Evolutionary conservation across 2,797 vertebrate genomes (phyloP).

Genomic region (Chloroceryle amazona): DNA sequence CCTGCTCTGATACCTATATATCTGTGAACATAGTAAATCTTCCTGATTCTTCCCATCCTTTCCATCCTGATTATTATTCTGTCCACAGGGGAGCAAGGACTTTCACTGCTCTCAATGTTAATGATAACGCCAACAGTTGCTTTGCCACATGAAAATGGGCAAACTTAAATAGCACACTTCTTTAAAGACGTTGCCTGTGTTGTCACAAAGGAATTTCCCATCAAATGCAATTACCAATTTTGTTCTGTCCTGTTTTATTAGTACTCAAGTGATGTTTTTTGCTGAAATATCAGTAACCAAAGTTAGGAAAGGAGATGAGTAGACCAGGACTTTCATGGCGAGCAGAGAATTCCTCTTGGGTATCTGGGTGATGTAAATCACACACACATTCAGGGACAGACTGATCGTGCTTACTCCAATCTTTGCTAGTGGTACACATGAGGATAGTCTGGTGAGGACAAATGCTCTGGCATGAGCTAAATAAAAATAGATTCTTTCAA

Average conservation of each 20-base stretch:
- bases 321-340: accelerated
- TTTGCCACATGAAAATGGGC: background rate
- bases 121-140: background rate
- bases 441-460: background rate
- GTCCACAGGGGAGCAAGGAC: background rate
- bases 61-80: background rate
- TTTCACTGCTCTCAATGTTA: background rate
- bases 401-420: background rate
- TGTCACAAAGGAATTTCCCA: background rate
- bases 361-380: background rate
- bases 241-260: background rate
- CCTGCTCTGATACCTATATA: background rate
- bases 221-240: background rate
- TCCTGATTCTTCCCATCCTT: background rate
- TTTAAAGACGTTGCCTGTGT: background rate
- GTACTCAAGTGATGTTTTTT: background rate
- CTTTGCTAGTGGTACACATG: background rate
- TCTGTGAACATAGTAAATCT: background rate
- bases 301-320: background rate
- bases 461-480: background rate
- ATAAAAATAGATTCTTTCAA: background rate
- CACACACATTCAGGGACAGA: background rate
- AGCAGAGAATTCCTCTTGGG: background rate
- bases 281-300: background rate
- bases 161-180: background rate